phyloP scores from a whole-genome alignment of 2,113 vertebrate species.

The Ailuropoda melanoleuca region DNA sequence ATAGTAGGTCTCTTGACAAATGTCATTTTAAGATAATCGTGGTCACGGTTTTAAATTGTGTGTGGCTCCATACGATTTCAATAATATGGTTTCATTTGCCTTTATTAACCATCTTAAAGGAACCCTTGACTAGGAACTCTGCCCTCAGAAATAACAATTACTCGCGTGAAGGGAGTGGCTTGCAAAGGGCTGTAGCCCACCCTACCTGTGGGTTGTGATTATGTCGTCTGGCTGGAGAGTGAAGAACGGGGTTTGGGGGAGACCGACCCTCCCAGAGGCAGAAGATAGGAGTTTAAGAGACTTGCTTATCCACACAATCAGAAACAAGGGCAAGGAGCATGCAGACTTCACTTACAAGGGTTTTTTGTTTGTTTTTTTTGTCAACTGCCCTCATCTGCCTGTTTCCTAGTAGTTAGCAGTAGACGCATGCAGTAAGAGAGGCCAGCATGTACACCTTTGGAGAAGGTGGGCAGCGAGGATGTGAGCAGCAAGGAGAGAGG shows the following conservation, averaged over 20 bases:
- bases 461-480: not conserved
- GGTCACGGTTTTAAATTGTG: not conserved
- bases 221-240: not conserved
- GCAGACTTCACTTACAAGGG: not conserved
- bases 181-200: not conserved
- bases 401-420: not conserved
- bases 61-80: not conserved
- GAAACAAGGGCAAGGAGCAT: not conserved
- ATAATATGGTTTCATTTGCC: not conserved
- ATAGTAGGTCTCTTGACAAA: not conserved
- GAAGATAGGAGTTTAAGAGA: not conserved
- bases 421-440: not conserved
- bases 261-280: not conserved
- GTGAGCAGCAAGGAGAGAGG: not conserved
- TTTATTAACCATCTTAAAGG: not conserved
- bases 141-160: not conserved
- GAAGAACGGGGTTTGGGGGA: not conserved
- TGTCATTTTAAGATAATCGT: not conserved
- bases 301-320: not conserved
- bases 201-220: not conserved
- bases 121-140: not conserved
- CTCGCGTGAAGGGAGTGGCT: not conserved
- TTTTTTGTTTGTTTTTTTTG: not conserved
- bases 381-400: not conserved
- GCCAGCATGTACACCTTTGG: not conserved